Percentiles rank a stretch among this genome's conserved stretches.
These are phyloP conservation scores for Recurvirostra avosetta DNA, from an alignment of 2,113 vertebrate genomes.

Conservation along the genomic window DNA sequence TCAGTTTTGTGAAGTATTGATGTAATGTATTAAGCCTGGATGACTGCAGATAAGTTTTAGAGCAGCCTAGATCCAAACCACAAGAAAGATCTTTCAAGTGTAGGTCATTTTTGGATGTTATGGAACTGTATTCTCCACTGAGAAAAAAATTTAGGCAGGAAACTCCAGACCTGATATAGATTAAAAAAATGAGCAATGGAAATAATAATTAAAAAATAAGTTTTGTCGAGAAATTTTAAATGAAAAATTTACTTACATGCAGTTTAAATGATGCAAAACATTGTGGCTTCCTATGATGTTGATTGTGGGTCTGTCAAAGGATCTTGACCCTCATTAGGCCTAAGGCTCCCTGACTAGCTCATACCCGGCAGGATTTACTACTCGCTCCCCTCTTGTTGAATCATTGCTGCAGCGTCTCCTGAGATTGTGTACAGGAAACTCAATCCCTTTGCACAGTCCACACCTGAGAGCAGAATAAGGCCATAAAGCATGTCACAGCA, in stretches of 20 bases:
- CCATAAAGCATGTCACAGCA: not conserved
- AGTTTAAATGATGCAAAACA: not conserved
- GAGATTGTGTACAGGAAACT: not conserved
- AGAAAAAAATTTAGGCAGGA: not conserved
- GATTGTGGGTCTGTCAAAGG: not conserved
- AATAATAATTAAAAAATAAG: not conserved
- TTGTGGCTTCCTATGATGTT: not conserved
- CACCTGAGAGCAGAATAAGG: not conserved
- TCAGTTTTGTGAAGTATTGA: slow-evolving; percentile 35
- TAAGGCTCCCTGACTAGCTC: not conserved
- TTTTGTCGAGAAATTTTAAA: not conserved
- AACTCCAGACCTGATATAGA: not conserved
- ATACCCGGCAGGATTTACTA: not conserved
- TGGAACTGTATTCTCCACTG: not conserved
- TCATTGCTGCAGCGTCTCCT: not conserved
- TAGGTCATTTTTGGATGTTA: not conserved
- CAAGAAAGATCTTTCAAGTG: not conserved
- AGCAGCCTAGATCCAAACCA: not conserved
- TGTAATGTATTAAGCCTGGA: not conserved
- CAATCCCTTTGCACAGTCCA: not conserved
- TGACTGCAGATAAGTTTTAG: not conserved
- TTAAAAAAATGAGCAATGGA: not conserved
- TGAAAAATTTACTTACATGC: not conserved
- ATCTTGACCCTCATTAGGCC: not conserved
- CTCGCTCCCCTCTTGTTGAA: not conserved